Base-by-base conservation (phyloP, 2,888 invertebrate genomes). In the Epirrita christyi region DNA sequence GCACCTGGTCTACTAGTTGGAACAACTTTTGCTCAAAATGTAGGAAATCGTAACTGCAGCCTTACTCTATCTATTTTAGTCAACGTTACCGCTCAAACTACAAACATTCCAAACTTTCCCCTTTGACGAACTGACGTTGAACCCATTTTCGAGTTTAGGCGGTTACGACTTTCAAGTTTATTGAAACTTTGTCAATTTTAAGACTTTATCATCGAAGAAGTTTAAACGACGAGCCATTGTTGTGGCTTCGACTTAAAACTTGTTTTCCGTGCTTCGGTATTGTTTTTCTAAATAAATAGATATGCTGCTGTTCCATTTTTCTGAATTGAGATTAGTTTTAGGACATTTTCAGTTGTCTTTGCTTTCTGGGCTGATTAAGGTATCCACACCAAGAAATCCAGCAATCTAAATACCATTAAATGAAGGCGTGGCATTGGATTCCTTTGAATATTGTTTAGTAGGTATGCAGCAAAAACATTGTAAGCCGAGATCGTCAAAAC, bases 171-270 rank as follows among this genome's bases (percentile, higher is more conserved):
- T 53, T 40, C 27, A 28, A 28, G 13, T 28, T 42, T 34, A 47
- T 42, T 42, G 47, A 47, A 54, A 54, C 54, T 54, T 54, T 21
- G 46, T 14, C 43, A n/a, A 10, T n/a, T 15, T n/a, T 28, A 41
- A 11, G 27, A 47, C 21, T 54, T 42, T 15, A 32, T 41, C 32
- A 47, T 41, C 34, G 14, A 34, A 41, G 13, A 34, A 46, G 34
- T 41, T 53, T 9, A 6, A 44, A 44, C 2, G 21, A 28, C 32
- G 32, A 32, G 32, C 32, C 7, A 32, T 32, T 32, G 4, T 29
- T 29, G 28, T 29, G 6, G 28, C 6, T 29, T 29, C 28, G 6
- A 29, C 40, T 7, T 13, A 9, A 32, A 42, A 27, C n/a, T 42
- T 27, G 27, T 42, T 42, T 9, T 32, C 32, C 32, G 32, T 1